These are phyloP conservation scores for Coenonympha glycerion DNA, from an alignment of 2,888 invertebrate genomes.

Conservation along the genomic window DNA sequence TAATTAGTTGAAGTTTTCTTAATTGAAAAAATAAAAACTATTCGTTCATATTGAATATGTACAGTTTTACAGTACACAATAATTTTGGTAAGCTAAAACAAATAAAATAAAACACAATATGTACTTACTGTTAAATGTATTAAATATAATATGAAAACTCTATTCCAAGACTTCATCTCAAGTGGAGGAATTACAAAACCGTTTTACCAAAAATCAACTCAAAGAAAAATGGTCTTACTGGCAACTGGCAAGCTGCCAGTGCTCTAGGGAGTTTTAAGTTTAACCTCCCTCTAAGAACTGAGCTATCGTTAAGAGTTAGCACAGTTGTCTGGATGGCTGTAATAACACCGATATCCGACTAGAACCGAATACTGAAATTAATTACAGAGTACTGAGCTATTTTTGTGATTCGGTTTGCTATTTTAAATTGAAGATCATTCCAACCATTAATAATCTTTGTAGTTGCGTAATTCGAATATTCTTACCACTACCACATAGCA, in stretches of 20 bases:
- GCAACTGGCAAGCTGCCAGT: conserved; percentile 6
- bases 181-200: not conserved
- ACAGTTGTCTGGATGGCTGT: conserved; percentile 2
- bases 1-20: too few relatives aligned
- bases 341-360: conserved; percentile 8
- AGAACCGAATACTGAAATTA: not conserved
- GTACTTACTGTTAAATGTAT: too few relatives aligned
- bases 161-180: not conserved
- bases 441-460: too few relatives aligned
- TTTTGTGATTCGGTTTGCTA: too few relatives aligned
- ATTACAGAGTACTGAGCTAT: not conserved
- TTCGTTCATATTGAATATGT: too few relatives aligned
- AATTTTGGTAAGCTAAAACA: too few relatives aligned
- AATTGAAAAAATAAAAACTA: too few relatives aligned
- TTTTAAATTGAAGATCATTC: too few relatives aligned
- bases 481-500: too few relatives aligned
- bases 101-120: too few relatives aligned
- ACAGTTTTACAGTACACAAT: too few relatives aligned
- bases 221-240: not conserved
- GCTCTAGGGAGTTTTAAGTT: conserved; percentile 4
- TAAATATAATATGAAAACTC: not conserved
- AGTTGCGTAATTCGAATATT: too few relatives aligned
- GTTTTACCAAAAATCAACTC: not conserved
- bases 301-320: conserved; percentile 3
- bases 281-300: not conserved